These are phyloP conservation scores for Margarornis squamiger DNA, from an alignment of 2,797 vertebrate genomes.

Conservation along the genomic window DNA sequence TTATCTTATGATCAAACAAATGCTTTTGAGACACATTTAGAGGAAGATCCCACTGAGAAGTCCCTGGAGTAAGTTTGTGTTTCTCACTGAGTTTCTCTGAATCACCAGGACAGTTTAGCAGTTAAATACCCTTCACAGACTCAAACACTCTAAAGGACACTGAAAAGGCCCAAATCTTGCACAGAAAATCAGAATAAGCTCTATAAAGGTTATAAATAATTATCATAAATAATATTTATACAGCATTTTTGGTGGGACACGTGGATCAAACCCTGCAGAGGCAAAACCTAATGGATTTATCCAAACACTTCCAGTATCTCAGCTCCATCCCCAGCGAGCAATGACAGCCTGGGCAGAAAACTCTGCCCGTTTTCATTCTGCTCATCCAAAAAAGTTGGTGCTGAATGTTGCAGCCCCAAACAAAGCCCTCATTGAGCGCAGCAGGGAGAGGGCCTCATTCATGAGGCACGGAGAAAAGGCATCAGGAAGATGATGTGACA, in stretches of 20 bases:
- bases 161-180: neutral
- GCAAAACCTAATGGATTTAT: neutral
- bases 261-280: fast-evolving
- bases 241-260: neutral
- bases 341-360: neutral
- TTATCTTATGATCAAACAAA: neutral
- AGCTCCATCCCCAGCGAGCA: neutral
- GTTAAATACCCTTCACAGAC: neutral
- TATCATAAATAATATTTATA: neutral
- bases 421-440: constrained; percentile 62
- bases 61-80: neutral
- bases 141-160: neutral
- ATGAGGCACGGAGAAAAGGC: neutral
- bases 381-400: neutral
- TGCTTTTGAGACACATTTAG: neutral
- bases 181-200: neutral
- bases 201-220: neutral
- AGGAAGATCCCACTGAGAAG: neutral
- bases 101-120: neutral
- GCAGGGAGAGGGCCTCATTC: constrained; percentile 34
- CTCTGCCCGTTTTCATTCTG: neutral
- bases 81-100: neutral
- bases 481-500: constrained; percentile 32
- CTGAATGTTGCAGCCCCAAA: neutral
- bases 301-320: neutral